phyloP scores from a whole-genome alignment of 2,888 invertebrate genomes.

The Branchinecta sandiegonensis region DNA sequence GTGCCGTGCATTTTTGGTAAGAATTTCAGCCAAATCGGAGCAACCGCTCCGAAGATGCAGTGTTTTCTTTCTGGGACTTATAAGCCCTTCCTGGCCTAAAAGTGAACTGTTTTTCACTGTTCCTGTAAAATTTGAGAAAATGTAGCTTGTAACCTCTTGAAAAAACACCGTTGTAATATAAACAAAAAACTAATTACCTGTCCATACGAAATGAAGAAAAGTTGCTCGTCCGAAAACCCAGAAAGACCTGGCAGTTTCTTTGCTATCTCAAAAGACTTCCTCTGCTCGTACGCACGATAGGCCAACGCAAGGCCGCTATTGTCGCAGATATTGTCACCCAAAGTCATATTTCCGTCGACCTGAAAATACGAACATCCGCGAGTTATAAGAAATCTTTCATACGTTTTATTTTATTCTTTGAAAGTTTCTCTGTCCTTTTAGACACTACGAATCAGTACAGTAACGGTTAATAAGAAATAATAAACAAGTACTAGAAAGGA shows the following conservation, averaged over 20 bases:
- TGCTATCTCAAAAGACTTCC: slow-evolving; percentile 29
- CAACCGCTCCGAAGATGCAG: no score
- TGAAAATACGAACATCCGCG: slow-evolving; percentile 23
- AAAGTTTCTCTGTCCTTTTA: neutral
- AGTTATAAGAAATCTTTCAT: neutral
- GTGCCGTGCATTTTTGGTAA: no score
- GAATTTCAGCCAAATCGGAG: no score
- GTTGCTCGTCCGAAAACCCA: slow-evolving; percentile 32
- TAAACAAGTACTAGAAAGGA: neutral
- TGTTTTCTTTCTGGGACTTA: no score
- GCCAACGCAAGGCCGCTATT: slow-evolving; percentile 34
- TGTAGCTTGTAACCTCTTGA: neutral
- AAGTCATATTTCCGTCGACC: slow-evolving; percentile 35
- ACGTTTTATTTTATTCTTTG: no score
- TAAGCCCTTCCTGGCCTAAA: no score
- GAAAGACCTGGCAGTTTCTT: slow-evolving; percentile 33
- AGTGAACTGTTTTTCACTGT: no score
- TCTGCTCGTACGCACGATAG: slow-evolving; percentile 33
- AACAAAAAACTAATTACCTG: slow-evolving; percentile 30
- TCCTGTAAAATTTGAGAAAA: neutral
- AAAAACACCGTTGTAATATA: neutral
- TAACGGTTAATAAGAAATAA: neutral
- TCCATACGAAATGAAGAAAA: slow-evolving; percentile 35
- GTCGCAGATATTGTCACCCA: slow-evolving; percentile 36
- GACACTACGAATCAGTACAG: neutral